Conservation (phyloP, 2,113 vertebrate species). For the Thamnaconus septentrionalis region DNA sequence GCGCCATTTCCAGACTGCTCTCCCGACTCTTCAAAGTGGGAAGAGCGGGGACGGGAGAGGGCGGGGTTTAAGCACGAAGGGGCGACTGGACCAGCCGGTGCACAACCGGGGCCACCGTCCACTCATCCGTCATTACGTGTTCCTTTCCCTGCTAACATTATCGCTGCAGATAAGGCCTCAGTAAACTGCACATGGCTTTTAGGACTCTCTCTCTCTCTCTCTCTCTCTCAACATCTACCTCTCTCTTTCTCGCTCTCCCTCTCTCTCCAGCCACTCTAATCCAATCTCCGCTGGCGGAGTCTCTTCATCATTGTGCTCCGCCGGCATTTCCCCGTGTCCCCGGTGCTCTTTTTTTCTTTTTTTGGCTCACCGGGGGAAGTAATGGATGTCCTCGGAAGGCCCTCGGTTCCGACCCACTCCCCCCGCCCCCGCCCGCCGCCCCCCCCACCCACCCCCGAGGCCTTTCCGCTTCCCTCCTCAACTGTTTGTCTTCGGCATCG, state of each 20-base stretch:
- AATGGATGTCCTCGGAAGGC: conserved; percentile 60
- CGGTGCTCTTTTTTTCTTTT: conserved; percentile 36
- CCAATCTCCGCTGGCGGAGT: conserved; percentile 72
- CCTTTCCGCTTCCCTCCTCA: conserved; percentile 46
- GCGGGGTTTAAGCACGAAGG: too few species aligned
- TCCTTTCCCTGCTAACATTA: conserved; percentile 73
- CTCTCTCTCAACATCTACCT: too few species aligned
- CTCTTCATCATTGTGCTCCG: conserved; percentile 69
- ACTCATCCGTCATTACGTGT: conserved; percentile 68
- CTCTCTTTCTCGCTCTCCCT: too few species aligned
- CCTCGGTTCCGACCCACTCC: conserved; percentile 41
- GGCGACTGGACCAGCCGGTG: too few species aligned
- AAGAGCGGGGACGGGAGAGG: too few species aligned
- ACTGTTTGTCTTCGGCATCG: conserved; percentile 64
- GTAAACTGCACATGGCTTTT: conserved; percentile 74
- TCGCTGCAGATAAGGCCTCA: conserved; percentile 77
- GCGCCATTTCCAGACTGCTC: conserved; percentile 20
- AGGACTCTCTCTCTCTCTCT: conserved; percentile 44
- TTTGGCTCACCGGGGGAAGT: conserved; percentile 43
- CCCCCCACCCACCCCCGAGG: conserved; percentile 5
- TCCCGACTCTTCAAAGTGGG: conserved; percentile 46
- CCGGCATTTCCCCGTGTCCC: conserved; percentile 53
- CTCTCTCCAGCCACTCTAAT: conserved; percentile 73
- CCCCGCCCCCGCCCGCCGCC: too few species aligned
- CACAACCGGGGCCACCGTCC: conserved; percentile 30